phyloP scores from a whole-genome alignment of 2,888 invertebrate species.

The Entomobrya proxima region DNA sequence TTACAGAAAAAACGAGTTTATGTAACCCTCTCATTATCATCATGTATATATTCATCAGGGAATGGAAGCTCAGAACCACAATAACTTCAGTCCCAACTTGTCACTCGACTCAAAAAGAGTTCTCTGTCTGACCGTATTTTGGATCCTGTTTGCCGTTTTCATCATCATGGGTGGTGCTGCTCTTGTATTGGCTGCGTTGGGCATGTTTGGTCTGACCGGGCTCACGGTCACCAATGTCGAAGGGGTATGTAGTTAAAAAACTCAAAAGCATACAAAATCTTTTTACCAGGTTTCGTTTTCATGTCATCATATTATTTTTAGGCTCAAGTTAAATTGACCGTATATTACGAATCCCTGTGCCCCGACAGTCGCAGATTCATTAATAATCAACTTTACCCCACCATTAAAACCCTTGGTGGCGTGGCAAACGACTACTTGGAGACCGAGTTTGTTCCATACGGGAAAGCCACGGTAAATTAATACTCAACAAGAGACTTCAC shows the following conservation, averaged over 20 bases:
- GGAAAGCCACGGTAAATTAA: conserved; percentile 64
- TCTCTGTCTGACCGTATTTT: conserved; percentile 25
- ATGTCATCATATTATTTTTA: neutral
- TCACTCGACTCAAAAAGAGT: conserved; percentile 2
- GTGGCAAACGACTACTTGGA: conserved; percentile 54
- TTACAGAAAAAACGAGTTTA: conserved; percentile 12
- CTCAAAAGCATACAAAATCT: neutral
- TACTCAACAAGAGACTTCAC: neutral
- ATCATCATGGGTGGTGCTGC: conserved; percentile 49
- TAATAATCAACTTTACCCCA: conserved; percentile 68
- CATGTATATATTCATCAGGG: conserved; percentile 11
- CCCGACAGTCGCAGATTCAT: conserved; percentile 69
- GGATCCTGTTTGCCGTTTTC: neutral
- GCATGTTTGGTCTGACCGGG: conserved; percentile 31
- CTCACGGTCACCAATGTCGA: conserved; percentile 1
- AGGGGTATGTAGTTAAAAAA: conserved; percentile 3
- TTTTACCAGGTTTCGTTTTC: neutral
- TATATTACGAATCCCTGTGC: conserved; percentile 66
- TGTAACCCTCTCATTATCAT: conserved; percentile 15
- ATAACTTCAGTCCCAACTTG: neutral
- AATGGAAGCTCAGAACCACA: neutral
- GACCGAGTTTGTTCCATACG: conserved; percentile 67
- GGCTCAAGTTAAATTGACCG: conserved; percentile 60
- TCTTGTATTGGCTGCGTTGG: conserved; percentile 18
- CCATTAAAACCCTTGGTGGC: conserved; percentile 57